A percentile compares a stretch with the other conserved stretches of the same genome.
phyloP scores from a whole-genome alignment of 2,888 invertebrate genomes.

The Noctua pronuba region DNA sequence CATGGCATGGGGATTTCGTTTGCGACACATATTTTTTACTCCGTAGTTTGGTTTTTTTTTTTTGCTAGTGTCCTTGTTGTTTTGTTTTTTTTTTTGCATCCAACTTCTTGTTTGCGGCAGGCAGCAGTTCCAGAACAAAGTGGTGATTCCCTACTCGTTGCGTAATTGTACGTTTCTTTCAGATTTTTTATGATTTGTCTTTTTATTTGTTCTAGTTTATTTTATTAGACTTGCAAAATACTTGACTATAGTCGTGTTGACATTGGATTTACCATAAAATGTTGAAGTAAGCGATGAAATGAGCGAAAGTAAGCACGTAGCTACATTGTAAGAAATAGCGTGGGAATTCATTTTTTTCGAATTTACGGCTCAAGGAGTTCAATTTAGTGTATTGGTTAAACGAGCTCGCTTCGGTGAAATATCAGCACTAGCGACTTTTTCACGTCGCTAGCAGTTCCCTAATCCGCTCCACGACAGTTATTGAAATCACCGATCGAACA shows the following conservation, averaged over 20 bases:
- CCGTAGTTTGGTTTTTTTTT: conserved; percentile 79
- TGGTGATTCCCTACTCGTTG: conserved; percentile 61
- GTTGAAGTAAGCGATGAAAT: conserved; percentile 13
- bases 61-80: conserved; percentile 80
- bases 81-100: conserved; percentile 76
- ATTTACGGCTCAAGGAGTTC: conserved; percentile 9
- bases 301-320: background rate
- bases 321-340: conserved; percentile 2
- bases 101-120: conserved; percentile 74
- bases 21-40: conserved; percentile 76
- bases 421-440: conserved; percentile 36
- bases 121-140: conserved; percentile 72
- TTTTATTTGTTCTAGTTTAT: conserved; percentile 31
- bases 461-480: conserved; percentile 68
- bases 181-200: conserved; percentile 39
- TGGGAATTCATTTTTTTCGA: background rate
- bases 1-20: conserved; percentile 87
- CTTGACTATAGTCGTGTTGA: conserved; percentile 15
- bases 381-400: conserved; percentile 15
- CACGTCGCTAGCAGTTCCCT: conserved; percentile 45
- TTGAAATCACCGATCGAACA: conserved; percentile 71
- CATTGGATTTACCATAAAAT: conserved; percentile 17
- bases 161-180: conserved; percentile 56
- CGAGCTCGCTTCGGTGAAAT: conserved; percentile 27
- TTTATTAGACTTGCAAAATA: conserved; percentile 18